These are phyloP conservation scores for Sylvia borin DNA, from an alignment of 2,797 vertebrate species.

Conservation along the genomic window DNA sequence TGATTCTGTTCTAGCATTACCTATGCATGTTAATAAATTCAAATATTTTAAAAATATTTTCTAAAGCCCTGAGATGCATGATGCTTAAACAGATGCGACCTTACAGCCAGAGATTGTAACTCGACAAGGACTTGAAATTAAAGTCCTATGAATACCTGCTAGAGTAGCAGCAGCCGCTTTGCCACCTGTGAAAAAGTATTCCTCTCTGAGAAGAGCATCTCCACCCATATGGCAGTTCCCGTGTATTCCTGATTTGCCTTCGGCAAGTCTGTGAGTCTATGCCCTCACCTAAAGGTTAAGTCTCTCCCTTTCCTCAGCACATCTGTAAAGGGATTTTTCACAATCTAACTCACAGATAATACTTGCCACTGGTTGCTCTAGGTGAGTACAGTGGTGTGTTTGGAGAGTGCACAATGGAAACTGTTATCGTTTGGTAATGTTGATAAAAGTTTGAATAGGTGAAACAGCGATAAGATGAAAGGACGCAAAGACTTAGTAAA, in stretches of 20 bases:
- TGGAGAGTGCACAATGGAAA: conserved; percentile 28
- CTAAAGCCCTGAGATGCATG: not conserved
- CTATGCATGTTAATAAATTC: not conserved
- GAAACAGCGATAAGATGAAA: not conserved
- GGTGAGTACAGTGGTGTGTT: not conserved
- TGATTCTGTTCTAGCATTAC: not conserved
- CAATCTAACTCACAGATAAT: not conserved
- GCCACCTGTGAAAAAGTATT: not conserved
- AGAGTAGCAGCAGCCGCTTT: not conserved
- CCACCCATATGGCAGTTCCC: not conserved
- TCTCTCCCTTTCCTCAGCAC: not conserved
- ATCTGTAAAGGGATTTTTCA: conserved; percentile 11
- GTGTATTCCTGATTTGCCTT: not conserved
- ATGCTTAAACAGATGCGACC: not conserved
- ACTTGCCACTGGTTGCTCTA: not conserved
- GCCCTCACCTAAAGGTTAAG: conserved; percentile 1
- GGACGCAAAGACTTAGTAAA: not conserved
- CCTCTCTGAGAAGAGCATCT: not conserved
- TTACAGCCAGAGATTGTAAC: not conserved
- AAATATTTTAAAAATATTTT: not conserved
- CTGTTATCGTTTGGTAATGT: not conserved
- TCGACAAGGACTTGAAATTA: not conserved
- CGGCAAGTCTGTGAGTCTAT: not conserved
- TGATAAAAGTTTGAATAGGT: conserved; percentile 25
- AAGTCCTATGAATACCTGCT: not conserved